A percentile compares a stretch with the other conserved stretches of the same genome.
phyloP scores from a whole-genome alignment of 2,888 invertebrate genomes.

The Agonopterix heracliana region DNA sequence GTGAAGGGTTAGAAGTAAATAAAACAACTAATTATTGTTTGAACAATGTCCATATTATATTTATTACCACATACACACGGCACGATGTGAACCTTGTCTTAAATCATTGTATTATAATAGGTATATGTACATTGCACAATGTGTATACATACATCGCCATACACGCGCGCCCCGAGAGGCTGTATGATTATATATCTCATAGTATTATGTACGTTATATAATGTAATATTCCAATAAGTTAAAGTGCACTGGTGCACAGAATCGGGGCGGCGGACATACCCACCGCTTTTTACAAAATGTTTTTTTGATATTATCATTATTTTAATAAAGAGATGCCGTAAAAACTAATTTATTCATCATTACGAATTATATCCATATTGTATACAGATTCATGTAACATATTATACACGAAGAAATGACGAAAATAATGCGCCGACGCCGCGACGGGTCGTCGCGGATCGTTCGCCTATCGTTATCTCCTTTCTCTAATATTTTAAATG shows the following conservation, averaged over 20 bases:
- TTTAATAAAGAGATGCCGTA: conserved; percentile 76
- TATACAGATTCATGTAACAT: conserved; percentile 80
- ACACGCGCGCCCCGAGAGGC: conserved; percentile 80
- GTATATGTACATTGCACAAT: conserved; percentile 84
- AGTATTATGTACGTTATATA: conserved; percentile 76
- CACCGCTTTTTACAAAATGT: conserved; percentile 74
- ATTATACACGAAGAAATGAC: conserved; percentile 78
- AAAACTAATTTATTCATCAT: conserved; percentile 75
- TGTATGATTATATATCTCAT: conserved; percentile 76
- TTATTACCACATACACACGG: conserved; percentile 93
- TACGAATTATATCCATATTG: conserved; percentile 76
- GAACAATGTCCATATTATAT: conserved; percentile 93
- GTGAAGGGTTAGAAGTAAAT: conserved; percentile 36
- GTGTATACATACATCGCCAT: conserved; percentile 81
- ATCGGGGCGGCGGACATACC: conserved; percentile 71
- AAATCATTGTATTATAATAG: conserved; percentile 83
- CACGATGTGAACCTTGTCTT: conserved; percentile 94
- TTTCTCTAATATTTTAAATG: conserved; percentile 74
- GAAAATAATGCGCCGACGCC: conserved; percentile 70
- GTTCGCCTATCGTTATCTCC: conserved; percentile 71
- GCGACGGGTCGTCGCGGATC: conserved; percentile 58
- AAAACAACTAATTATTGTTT: conserved; percentile 79
- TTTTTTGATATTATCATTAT: conserved; percentile 73
- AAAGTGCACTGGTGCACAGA: conserved; percentile 77
- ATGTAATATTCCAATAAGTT: conserved; percentile 76